Evolutionary conservation across 2,113 vertebrate species (phyloP), one percentile per base, ranked within the genome.

Genomic region (Oreocharis arfaki): DNA sequence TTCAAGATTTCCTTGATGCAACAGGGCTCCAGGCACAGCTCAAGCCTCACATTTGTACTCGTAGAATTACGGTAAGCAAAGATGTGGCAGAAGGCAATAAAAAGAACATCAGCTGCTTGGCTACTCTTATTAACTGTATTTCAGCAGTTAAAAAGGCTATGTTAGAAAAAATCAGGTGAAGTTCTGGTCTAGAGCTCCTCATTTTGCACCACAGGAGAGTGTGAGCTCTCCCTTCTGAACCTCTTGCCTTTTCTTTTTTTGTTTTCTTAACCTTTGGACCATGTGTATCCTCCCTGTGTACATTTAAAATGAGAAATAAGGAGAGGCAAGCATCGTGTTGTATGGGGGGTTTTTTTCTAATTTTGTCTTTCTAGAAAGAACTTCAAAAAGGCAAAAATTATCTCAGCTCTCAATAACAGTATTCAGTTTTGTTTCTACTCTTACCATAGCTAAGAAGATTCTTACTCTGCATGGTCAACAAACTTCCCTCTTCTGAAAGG

Each of bases 141-240:
- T 75, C 69, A 50, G 23, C 53, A 83, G 49, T 50, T 65, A 87
- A 91, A 91, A 80, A 85, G 7, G 2, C 17, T 61, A 35, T n/a
- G 23, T 28, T 50, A 32, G 75, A 52, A 64, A 46, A 42, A 59
- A 37, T 15, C n/a, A 64, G 20, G n/a, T 69, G 30, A 84, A 15
- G 23, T 59, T 87, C n/a, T 49, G 30, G 4, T 56, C 37, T 49
- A 68, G 44, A 87, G 30, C 5, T 69, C 42, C 63, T 74, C 9
- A 14, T 69, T 93, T 90, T 94, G 63, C 81, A 85, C 70, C 94
- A 76, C 84, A 63, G 35, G 42, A 76, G 21, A 8, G 17, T 41
- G 26, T 81, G 9, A 84, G 9, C 11, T 53, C 33, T 86, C 19
- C 26, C 26, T 71, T 81, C 56, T 41, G 47, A 75, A 89, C 4